Evolutionary conservation across 1,140 invertebrate genomes (phyloP), one percentile per base, ranked within the genome.

Genomic region (Hyphantria cunea): DNA sequence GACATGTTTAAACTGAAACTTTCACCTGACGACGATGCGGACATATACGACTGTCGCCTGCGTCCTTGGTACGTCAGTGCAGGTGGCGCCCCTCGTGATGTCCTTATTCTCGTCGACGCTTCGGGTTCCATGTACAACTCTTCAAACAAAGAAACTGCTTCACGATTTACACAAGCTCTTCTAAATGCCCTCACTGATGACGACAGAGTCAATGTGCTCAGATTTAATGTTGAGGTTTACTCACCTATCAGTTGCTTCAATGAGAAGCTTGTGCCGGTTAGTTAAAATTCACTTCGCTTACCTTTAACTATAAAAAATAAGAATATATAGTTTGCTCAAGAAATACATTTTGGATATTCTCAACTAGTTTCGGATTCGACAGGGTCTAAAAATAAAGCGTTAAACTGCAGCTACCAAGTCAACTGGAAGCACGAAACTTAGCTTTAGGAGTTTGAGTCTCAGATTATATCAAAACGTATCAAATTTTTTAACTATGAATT

Each of bases 161-260:
- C 95, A 64, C 95, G 97, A 64, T 96, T 98, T 0, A 95, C 97
- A 33, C 93, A 95, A 53, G 96, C 96, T 52, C 96, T 99, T 12
- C 90, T 99, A 33, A 97, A 97, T 54, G 99, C 98, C 0, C 93
- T 99, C 8, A 97, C 96, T 14, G 97, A 98, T 78, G 97, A 99
- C 79, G 98, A 99, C 82, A 98, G 96, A 83, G 97, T 99, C 41
- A 98, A 98, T 76, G 95, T 99, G 25, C 94, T 97, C 59, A 93
- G 93, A 9, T 95, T 95, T 62, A 88, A 90, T 42, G 71, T 81
- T 0, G 59, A 58, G 6, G 71, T 86, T 0, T 54, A 82, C 42
- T 84, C 87, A 0, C 79, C 80, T 9, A 85, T 90, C 32, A 62
- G 63, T 12, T 90, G 87, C 62, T 90, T 90, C 48, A 76, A 87